Evolutionary conservation across 1,140 invertebrate genomes (phyloP).

Genomic region (Papilio dardanus): DNA sequence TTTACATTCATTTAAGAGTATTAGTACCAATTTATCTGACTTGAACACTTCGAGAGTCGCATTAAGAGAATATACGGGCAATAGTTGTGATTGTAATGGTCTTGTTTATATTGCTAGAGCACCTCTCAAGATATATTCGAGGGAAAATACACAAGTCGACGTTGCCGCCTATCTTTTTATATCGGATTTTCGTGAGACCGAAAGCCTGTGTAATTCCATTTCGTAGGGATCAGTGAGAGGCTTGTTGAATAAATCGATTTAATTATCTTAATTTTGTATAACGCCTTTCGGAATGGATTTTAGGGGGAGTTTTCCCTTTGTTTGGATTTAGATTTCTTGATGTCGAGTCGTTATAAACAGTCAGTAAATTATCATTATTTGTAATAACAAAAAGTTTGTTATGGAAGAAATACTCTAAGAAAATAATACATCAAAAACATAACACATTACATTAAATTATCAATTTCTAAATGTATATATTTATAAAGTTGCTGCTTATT

Average conservation of each 20-base stretch:
- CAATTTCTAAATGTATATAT: too few relatives aligned
- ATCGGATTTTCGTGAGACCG: slow-evolving; percentile 56
- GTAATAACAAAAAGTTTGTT: background rate
- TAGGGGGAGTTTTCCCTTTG: slow-evolving; percentile 10
- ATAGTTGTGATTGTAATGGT: slow-evolving; percentile 67
- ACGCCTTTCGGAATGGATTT: slow-evolving; percentile 23
- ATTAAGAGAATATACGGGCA: slow-evolving; percentile 63
- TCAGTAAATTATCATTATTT: background rate
- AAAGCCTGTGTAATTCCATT: slow-evolving; percentile 59
- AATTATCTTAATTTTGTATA: slow-evolving; percentile 52
- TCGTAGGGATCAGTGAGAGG: slow-evolving; percentile 61
- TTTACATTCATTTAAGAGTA: slow-evolving; percentile 45
- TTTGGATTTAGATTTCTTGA: background rate
- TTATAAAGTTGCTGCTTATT: background rate
- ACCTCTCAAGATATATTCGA: slow-evolving; percentile 47
- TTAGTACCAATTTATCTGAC: slow-evolving; percentile 50
- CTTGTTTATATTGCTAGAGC: slow-evolving; percentile 62
- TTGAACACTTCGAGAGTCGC: slow-evolving; percentile 49
- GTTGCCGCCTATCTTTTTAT: slow-evolving; percentile 42
- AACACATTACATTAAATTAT: background rate
- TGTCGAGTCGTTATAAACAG: background rate
- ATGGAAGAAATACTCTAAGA: background rate
- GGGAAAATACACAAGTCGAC: slow-evolving; percentile 40
- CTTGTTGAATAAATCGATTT: slow-evolving; percentile 60
- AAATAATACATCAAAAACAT: too few relatives aligned